Evolutionary conservation across 2,797 vertebrate genomes (phyloP).

Genomic region (Mormyrus proboscirostris): DNA sequence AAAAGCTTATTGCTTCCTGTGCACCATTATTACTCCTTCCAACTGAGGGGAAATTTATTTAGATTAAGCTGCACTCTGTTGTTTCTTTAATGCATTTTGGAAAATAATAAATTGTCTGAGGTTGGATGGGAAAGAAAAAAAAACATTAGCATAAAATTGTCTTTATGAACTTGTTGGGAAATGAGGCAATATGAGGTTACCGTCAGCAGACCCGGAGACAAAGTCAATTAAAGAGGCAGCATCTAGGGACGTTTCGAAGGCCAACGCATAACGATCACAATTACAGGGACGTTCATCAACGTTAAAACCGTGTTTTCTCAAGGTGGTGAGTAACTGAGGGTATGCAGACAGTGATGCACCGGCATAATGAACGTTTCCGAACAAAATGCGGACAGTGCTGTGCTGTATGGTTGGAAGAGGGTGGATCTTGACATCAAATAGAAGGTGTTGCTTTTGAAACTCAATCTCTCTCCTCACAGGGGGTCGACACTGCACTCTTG

Average conservation of each 20-base stretch:
- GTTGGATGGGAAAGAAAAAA: slow-evolving; percentile 34
- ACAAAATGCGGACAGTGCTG: background rate
- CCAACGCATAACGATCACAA: slow-evolving; percentile 40
- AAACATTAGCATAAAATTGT: slow-evolving; percentile 44
- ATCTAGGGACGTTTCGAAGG: slow-evolving; percentile 11
- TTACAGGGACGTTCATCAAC: slow-evolving; percentile 38
- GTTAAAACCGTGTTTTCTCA: slow-evolving; percentile 32
- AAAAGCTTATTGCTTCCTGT: slow-evolving; percentile 61
- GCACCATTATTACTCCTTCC: slow-evolving; percentile 63
- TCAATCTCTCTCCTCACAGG: background rate
- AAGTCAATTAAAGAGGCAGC: slow-evolving; percentile 24
- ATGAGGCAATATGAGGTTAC: slow-evolving; percentile 37
- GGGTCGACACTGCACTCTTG: background rate
- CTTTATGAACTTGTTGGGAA: slow-evolving; percentile 42
- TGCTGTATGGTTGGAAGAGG: background rate
- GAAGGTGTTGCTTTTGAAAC: background rate
- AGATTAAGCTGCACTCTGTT: slow-evolving; percentile 62
- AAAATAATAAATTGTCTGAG: slow-evolving; percentile 43
- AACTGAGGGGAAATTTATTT: slow-evolving; percentile 70
- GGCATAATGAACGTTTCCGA: slow-evolving; percentile 36
- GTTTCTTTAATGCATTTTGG: slow-evolving; percentile 56
- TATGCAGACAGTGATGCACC: slow-evolving; percentile 31
- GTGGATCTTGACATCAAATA: background rate
- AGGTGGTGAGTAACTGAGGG: slow-evolving; percentile 33
- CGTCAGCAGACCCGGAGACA: slow-evolving; percentile 32